Conservation (phyloP, 1,140 invertebrate species). For the Heliconius eleuchia region DNA sequence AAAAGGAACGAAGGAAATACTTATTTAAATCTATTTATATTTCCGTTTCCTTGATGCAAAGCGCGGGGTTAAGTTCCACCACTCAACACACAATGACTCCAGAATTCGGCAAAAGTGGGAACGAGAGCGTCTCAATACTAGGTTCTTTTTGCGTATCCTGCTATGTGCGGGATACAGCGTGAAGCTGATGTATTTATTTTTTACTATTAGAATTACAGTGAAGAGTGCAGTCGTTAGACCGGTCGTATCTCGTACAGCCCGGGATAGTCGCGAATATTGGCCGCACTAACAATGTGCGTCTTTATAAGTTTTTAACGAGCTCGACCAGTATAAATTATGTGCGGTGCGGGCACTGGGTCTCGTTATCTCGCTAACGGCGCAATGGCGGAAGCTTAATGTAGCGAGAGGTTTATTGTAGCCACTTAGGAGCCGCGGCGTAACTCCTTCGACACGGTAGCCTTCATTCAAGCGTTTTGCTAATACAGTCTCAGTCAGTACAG, state of each 20-base stretch:
- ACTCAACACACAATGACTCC: no score
- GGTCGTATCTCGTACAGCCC: slow-evolving; percentile 67
- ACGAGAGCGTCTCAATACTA: no score
- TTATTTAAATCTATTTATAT: no score
- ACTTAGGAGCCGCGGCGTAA: slow-evolving; percentile 66
- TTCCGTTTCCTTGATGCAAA: no score
- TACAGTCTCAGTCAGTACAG: neutral
- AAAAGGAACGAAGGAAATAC: no score
- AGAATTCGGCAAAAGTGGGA: no score
- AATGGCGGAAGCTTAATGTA: slow-evolving; percentile 79
- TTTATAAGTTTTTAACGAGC: slow-evolving; percentile 82
- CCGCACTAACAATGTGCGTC: slow-evolving; percentile 76
- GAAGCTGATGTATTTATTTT: slow-evolving; percentile 19
- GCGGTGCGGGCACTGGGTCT: slow-evolving; percentile 72
- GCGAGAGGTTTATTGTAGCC: slow-evolving; percentile 79
- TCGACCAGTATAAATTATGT: slow-evolving; percentile 79
- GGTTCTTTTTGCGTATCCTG: no score
- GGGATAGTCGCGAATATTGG: slow-evolving; percentile 75
- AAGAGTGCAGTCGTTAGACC: slow-evolving; percentile 62
- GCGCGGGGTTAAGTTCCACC: no score
- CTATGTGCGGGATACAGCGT: no score
- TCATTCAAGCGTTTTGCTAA: slow-evolving; percentile 25
- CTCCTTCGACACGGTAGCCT: slow-evolving; percentile 40
- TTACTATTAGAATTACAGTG: slow-evolving; percentile 46
- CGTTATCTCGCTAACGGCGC: slow-evolving; percentile 78